Evolutionary conservation across 2,888 invertebrate species (phyloP).

Genomic region (Drymonia ruficornis): DNA sequence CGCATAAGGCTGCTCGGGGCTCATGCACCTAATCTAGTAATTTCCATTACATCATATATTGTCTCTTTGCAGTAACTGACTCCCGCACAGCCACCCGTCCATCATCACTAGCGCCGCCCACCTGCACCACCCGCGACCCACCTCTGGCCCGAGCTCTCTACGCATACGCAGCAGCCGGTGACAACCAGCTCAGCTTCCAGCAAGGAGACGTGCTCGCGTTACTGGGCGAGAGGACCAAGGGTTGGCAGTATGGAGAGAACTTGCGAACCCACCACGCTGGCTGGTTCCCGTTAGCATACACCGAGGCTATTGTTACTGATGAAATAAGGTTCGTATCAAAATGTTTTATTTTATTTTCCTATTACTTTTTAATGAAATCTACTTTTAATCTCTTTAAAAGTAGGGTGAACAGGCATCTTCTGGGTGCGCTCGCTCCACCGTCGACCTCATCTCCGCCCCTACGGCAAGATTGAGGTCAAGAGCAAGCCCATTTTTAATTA

Average conservation of each 20-base stretch:
- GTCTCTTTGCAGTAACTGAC: slow-evolving; percentile 57
- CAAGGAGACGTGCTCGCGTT: slow-evolving; percentile 95
- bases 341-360: not conserved
- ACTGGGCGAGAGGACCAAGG: slow-evolving; percentile 95
- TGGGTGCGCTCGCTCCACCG: too few species aligned
- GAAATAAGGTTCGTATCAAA: slow-evolving; percentile 83
- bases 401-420: too few species aligned
- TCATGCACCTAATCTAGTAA: too few species aligned
- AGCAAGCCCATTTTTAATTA: too few species aligned
- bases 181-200: slow-evolving; percentile 96
- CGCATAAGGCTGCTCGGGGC: too few species aligned
- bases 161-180: slow-evolving; percentile 94
- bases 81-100: slow-evolving; percentile 82
- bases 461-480: too few species aligned
- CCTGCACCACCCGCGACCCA: slow-evolving; percentile 86
- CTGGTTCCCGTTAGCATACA: slow-evolving; percentile 98
- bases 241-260: slow-evolving; percentile 99
- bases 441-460: too few species aligned
- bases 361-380: not conserved
- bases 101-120: slow-evolving; percentile 87
- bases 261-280: slow-evolving; percentile 95
- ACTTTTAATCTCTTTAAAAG: too few species aligned
- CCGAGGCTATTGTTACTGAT: slow-evolving; percentile 90
- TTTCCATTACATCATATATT: too few species aligned
- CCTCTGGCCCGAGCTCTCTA: slow-evolving; percentile 94